These are phyloP conservation scores for Trachurus trachurus DNA, from an alignment of 2,797 vertebrate genomes.

Conservation along the genomic window DNA sequence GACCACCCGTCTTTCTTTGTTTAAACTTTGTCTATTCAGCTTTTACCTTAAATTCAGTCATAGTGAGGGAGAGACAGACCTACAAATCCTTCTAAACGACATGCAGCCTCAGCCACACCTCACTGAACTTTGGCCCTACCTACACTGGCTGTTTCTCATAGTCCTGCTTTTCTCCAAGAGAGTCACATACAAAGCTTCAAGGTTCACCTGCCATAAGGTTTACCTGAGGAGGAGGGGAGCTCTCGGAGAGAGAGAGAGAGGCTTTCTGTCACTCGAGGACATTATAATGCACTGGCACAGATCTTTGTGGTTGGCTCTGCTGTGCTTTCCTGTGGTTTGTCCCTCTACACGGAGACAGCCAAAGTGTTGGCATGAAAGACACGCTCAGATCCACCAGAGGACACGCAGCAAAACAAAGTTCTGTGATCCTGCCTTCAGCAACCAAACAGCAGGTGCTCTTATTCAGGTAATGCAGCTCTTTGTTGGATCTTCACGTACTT, in stretches of 20 bases:
- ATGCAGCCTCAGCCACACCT: constrained; percentile 42
- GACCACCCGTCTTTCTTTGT: no score
- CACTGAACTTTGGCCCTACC: constrained; percentile 61
- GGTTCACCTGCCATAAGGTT: constrained; percentile 29
- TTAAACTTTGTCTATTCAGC: no score
- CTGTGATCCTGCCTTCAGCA: constrained; percentile 59
- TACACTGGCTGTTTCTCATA: background rate
- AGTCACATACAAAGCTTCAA: constrained; percentile 36
- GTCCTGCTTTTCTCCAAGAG: constrained; percentile 8
- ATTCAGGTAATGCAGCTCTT: constrained; percentile 49
- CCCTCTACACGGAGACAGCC: constrained; percentile 2
- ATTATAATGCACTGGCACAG: constrained; percentile 45
- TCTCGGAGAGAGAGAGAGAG: background rate
- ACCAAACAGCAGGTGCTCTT: constrained; percentile 38
- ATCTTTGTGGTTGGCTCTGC: constrained; percentile 52
- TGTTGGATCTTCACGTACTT: background rate
- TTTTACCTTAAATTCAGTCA: no score
- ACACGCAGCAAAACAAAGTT: constrained; percentile 37
- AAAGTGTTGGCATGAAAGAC: constrained; percentile 14
- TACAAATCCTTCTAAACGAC: no score
- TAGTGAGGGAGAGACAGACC: no score
- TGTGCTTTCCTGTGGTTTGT: constrained; percentile 60
- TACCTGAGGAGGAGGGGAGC: constrained; percentile 6
- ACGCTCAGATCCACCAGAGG: constrained; percentile 12
- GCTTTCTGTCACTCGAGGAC: background rate